phyloP scores from a whole-genome alignment of 1,140 invertebrate genomes.

The Acromyrmex echinatior region DNA sequence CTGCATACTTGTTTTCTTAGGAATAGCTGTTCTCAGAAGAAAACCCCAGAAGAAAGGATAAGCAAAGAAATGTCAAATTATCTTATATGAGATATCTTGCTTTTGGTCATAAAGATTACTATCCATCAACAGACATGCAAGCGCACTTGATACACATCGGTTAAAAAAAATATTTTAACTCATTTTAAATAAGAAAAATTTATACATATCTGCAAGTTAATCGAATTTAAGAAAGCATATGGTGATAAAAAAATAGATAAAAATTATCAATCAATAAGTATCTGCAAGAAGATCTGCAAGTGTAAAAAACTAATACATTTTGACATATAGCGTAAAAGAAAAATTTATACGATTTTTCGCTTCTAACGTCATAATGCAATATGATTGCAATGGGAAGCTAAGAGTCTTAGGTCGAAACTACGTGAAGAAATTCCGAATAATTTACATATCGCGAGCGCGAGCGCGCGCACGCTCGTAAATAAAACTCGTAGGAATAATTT shows the following conservation, averaged over 20 bases:
- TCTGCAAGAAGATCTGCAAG: too few relatives aligned
- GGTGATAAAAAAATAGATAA: neutral
- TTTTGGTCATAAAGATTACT: slow-evolving; percentile 3
- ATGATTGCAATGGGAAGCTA: neutral
- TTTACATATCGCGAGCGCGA: slow-evolving; percentile 53
- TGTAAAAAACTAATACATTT: neutral
- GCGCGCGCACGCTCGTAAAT: slow-evolving; percentile 36
- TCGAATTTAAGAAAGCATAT: neutral
- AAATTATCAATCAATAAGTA: neutral
- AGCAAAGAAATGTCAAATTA: neutral
- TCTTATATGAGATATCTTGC: neutral
- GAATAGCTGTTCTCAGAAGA: slow-evolving; percentile 3
- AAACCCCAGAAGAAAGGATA: neutral
- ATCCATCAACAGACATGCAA: neutral
- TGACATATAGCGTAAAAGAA: neutral
- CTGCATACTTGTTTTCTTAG: slow-evolving; percentile 1
- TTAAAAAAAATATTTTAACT: neutral
- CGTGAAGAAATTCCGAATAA: neutral
- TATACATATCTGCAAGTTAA: neutral
- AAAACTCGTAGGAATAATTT: slow-evolving; percentile 48
- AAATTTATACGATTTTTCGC: neutral
- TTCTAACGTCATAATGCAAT: neutral
- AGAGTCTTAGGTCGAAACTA: slow-evolving; percentile 19
- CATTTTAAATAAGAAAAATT: neutral
- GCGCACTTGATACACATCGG: neutral